A percentile compares a stretch with the other conserved stretches of the same genome.
Evolutionary conservation across 2,113 vertebrate genomes (phyloP).

Genomic region (Amazona guildingii): DNA sequence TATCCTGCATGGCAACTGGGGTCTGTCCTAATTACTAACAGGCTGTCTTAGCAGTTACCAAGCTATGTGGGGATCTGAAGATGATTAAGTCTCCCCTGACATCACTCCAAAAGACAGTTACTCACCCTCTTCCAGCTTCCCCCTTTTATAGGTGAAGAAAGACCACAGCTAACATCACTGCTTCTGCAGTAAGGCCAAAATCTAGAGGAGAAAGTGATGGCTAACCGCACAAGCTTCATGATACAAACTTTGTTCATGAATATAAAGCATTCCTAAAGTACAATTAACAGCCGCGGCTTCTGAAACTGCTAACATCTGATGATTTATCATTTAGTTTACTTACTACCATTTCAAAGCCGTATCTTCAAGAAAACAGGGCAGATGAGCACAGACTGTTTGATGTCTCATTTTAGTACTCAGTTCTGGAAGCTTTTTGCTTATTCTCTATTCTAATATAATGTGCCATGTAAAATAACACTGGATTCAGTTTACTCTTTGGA

Average conservation of each 20-base stretch:
- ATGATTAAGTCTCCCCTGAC: conserved; percentile 52
- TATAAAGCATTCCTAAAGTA: background rate
- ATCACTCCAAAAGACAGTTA: conserved; percentile 11
- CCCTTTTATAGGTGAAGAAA: conserved; percentile 37
- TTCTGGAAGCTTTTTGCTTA: background rate
- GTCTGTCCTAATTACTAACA: conserved; percentile 47
- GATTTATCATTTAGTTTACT: conserved; percentile 4
- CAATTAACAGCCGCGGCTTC: background rate
- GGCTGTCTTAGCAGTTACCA: conserved; percentile 5
- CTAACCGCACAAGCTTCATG: background rate
- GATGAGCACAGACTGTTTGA: background rate
- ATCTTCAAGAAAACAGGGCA: conserved; percentile 13
- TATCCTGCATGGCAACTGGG: conserved; percentile 5
- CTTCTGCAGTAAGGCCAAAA: conserved; percentile 28
- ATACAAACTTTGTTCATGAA: background rate
- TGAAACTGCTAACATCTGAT: background rate
- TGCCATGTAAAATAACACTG: background rate
- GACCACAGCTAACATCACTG: conserved; percentile 6
- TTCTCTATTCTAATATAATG: background rate
- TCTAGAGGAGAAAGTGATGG: conserved; percentile 15
- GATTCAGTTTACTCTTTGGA: background rate
- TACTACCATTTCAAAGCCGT: conserved; percentile 31
- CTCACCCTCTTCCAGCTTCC: conserved; percentile 1
- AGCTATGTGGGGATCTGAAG: conserved; percentile 31
- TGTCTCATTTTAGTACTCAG: background rate